These are phyloP conservation scores for Sylvia atricapilla DNA, from an alignment of 2,113 vertebrate genomes.

Conservation along the genomic window DNA sequence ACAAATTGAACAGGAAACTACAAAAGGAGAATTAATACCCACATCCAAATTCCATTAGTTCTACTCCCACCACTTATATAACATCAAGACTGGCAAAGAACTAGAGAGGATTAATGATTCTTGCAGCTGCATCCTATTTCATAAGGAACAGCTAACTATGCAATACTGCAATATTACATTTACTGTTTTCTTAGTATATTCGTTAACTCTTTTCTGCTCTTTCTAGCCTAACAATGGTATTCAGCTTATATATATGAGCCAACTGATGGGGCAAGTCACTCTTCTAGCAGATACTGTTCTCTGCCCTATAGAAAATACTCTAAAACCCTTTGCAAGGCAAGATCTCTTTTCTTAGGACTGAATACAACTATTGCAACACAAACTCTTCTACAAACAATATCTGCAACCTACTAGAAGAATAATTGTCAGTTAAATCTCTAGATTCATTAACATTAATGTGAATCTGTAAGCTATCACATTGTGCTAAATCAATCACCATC, in stretches of 20 bases:
- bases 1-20: conserved; percentile 14
- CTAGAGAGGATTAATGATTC: conserved; percentile 1
- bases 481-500: neutral
- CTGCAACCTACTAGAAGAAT: neutral
- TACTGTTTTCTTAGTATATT: neutral
- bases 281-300: neutral
- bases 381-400: neutral
- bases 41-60: neutral
- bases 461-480: neutral
- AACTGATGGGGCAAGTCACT: neutral
- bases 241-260: neutral
- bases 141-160: neutral
- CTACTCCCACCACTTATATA: neutral
- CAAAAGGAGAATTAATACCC: conserved; percentile 12
- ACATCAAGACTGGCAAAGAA: neutral
- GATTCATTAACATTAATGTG: neutral
- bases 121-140: neutral
- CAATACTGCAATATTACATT: neutral
- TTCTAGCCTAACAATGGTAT: neutral
- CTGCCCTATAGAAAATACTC: neutral
- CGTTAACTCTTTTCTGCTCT: neutral
- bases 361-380: neutral
- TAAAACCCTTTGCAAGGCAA: neutral
- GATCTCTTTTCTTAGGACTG: neutral
- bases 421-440: neutral